Conservation (phyloP, 2,888 invertebrate species). For the Cetonia aurata region DNA sequence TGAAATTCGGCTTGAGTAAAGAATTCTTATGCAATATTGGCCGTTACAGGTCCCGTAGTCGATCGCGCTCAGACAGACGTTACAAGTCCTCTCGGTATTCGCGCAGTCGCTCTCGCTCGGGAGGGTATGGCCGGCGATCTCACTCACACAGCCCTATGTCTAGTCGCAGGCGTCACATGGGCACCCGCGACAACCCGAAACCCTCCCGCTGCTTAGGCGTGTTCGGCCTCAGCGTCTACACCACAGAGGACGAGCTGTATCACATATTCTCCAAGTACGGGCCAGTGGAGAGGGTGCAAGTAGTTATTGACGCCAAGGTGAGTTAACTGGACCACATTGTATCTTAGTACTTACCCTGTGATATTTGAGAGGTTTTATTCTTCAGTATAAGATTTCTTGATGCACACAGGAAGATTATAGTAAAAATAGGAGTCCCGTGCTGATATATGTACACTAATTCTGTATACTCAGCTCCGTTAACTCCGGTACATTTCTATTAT, state of each 20-base stretch:
- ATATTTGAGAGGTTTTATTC: slow-evolving; percentile 47
- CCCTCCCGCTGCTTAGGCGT: slow-evolving; percentile 93
- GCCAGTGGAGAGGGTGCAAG: slow-evolving; percentile 90
- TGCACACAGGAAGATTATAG: slow-evolving; percentile 46
- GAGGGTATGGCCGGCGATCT: slow-evolving; percentile 72
- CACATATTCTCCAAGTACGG: slow-evolving; percentile 95
- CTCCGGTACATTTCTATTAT: slow-evolving; percentile 28
- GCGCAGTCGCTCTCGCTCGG: slow-evolving; percentile 72
- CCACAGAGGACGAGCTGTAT: slow-evolving; percentile 91
- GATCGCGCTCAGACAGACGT: slow-evolving; percentile 72
- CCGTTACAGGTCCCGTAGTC: slow-evolving; percentile 70
- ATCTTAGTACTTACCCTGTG: slow-evolving; percentile 42
- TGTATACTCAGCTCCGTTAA: slow-evolving; percentile 42
- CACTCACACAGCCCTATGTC: slow-evolving; percentile 88
- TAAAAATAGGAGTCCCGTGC: slow-evolving; percentile 41
- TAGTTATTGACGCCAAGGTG: slow-evolving; percentile 96
- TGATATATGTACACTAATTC: slow-evolving; percentile 28
- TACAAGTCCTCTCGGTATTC: slow-evolving; percentile 73
- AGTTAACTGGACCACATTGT: slow-evolving; percentile 47
- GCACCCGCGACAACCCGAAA: slow-evolving; percentile 88
- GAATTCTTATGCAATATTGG: slow-evolving; percentile 9
- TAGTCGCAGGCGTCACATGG: slow-evolving; percentile 80
- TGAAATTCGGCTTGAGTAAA: background rate
- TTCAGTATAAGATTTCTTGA: slow-evolving; percentile 43
- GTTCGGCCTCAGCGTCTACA: slow-evolving; percentile 93